Percentiles rank a stretch among this genome's conserved stretches.
These are phyloP conservation scores for Lamellibrachia luymesi DNA, from an alignment of 1,140 invertebrate genomes.

Conservation along the genomic window DNA sequence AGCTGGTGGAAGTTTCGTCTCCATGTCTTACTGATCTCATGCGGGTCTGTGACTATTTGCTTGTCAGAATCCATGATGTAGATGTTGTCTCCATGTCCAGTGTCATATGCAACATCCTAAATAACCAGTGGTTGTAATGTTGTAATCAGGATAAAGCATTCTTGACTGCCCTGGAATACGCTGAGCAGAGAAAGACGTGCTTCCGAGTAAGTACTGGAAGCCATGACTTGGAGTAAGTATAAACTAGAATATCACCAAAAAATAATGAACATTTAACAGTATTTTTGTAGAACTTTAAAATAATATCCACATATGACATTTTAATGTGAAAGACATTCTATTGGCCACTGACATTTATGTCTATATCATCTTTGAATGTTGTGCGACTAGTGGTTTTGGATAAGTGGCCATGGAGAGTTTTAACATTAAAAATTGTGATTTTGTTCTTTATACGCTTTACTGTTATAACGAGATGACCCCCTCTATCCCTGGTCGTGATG, in stretches of 20 bases:
- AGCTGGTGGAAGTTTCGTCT: too few relatives aligned
- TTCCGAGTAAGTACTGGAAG: conserved; percentile 76
- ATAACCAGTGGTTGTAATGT: not conserved
- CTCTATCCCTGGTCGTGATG: not conserved
- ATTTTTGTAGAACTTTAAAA: too few relatives aligned
- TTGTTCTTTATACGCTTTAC: not conserved
- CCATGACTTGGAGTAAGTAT: conserved; percentile 69
- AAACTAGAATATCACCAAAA: too few relatives aligned
- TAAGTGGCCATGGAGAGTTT: not conserved
- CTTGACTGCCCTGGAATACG: conserved; percentile 73
- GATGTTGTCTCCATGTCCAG: too few relatives aligned
- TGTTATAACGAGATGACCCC: not conserved
- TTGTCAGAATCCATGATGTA: too few relatives aligned
- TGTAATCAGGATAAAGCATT: conserved; percentile 61
- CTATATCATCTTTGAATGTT: not conserved
- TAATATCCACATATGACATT: too few relatives aligned
- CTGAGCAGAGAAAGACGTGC: conserved; percentile 69
- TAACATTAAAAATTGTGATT: too few relatives aligned
- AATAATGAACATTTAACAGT: too few relatives aligned
- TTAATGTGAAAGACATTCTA: not conserved
- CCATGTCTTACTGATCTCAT: too few relatives aligned
- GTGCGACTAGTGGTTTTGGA: not conserved
- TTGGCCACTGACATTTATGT: not conserved
- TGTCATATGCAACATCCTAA: not conserved
- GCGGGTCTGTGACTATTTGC: too few relatives aligned